Conservation (phyloP, 2,113 vertebrate genomes). For the Rhadina sibilatrix region DNA sequence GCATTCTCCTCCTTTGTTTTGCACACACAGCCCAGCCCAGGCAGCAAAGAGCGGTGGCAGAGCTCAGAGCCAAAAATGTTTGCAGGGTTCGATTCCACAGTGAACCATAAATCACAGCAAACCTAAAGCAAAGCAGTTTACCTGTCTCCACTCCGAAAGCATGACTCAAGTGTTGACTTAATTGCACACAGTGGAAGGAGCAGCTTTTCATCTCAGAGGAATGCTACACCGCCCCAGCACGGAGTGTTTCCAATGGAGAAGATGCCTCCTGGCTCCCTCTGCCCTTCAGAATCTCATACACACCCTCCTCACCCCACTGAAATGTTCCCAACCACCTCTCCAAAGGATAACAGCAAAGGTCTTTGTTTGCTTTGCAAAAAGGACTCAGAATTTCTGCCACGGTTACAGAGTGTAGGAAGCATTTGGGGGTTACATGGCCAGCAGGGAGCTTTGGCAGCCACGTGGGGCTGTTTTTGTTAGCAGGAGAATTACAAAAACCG, state of each 20-base stretch:
- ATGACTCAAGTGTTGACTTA: constrained; percentile 28
- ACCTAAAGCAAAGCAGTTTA: not conserved
- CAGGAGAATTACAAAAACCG: not conserved
- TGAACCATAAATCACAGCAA: not conserved
- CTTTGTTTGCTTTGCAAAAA: not conserved
- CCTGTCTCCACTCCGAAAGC: not conserved
- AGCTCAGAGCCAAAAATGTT: not conserved
- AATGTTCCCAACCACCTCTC: not conserved
- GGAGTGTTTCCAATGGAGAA: not conserved
- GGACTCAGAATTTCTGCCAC: not conserved
- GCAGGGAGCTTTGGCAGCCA: not conserved
- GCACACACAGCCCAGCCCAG: not conserved
- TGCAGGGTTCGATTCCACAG: not conserved
- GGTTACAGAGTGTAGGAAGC: not conserved
- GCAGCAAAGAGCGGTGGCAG: not conserved
- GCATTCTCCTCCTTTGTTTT: not conserved
- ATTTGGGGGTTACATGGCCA: not conserved
- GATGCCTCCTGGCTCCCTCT: constrained; percentile 32
- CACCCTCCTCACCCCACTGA: not conserved
- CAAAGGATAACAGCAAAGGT: constrained; percentile 3
- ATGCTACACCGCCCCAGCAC: not conserved
- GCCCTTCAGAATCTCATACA: constrained; percentile 10
- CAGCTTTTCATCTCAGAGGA: constrained; percentile 47
- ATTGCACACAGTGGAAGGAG: not conserved
- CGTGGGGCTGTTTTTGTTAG: not conserved